A percentile compares a stretch with the other conserved stretches of the same genome.
phyloP scores from a whole-genome alignment of 2,797 vertebrate species.

The Pitangus sulphuratus region DNA sequence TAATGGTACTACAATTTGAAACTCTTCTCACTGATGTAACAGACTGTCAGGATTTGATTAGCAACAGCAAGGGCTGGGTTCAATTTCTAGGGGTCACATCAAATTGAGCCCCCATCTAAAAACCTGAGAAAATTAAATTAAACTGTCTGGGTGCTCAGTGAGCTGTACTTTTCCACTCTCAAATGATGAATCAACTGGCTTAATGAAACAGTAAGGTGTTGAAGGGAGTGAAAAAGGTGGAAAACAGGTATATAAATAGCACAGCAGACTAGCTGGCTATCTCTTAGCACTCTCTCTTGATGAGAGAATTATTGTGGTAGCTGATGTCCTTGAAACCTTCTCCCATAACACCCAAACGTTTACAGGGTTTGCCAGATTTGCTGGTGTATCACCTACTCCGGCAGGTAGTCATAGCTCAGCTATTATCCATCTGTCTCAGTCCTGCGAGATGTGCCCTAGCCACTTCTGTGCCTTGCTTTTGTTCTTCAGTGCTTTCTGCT shows the following conservation, averaged over 20 bases:
- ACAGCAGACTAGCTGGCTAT: background rate
- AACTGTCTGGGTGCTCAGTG: slow-evolving; percentile 35
- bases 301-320: background rate
- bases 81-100: slow-evolving; percentile 53
- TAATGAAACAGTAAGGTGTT: slow-evolving; percentile 43
- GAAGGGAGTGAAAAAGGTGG: background rate
- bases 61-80: slow-evolving; percentile 24
- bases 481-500: background rate
- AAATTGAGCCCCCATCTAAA: slow-evolving; percentile 49
- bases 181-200: slow-evolving; percentile 43
- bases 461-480: background rate
- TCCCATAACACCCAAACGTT: background rate
- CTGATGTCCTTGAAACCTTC: background rate
- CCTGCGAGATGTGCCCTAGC: background rate
- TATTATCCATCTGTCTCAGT: background rate
- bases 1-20: slow-evolving; percentile 12
- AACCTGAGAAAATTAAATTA: slow-evolving; percentile 67
- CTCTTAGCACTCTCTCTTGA: background rate
- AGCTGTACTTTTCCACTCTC: slow-evolving; percentile 21
- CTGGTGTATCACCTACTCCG: background rate
- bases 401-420: background rate
- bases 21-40: background rate
- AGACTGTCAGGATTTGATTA: slow-evolving; percentile 45
- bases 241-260: background rate
- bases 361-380: background rate